Percentiles rank a stretch among this genome's conserved stretches.
These are phyloP conservation scores for Neodontobutis hainanensis DNA, from an alignment of 2,113 vertebrate genomes.

Conservation along the genomic window DNA sequence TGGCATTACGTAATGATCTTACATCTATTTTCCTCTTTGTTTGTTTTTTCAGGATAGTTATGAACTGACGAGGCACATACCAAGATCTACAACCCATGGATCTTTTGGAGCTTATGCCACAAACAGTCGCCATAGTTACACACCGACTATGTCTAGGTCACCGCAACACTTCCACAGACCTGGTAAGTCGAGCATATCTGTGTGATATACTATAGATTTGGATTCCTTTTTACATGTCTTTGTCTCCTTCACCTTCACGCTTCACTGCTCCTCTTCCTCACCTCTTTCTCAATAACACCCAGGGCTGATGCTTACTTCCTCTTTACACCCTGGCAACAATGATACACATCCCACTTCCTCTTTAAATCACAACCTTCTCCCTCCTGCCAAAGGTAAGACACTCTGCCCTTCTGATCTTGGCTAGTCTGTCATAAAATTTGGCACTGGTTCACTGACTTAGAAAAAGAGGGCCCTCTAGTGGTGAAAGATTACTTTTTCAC, in stretches of 20 bases:
- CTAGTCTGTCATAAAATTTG: not conserved
- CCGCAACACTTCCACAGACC: conserved; percentile 98
- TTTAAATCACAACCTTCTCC: conserved; percentile 85
- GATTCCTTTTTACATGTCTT: conserved; percentile 3
- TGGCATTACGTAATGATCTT: not conserved
- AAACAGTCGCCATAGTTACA: conserved; percentile 90
- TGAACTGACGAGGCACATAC: conserved; percentile 84
- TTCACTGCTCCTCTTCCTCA: conserved; percentile 49
- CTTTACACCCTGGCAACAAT: conserved; percentile 81
- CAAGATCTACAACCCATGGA: conserved; percentile 89
- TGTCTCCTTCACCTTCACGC: conserved; percentile 2
- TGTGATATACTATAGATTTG: not conserved
- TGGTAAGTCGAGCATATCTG: conserved; percentile 78
- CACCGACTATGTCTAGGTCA: conserved; percentile 88
- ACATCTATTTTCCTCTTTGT: not conserved
- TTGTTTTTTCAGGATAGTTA: conserved; percentile 81
- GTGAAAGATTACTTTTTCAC: conserved; percentile 39
- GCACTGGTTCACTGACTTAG: conserved; percentile 51
- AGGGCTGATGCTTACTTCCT: conserved; percentile 77
- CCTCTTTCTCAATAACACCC: conserved; percentile 80
- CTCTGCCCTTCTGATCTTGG: conserved; percentile 3
- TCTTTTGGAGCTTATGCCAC: conserved; percentile 82
- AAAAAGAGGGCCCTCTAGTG: conserved; percentile 90
- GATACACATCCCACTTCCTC: conserved; percentile 87
- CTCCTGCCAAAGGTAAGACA: conserved; percentile 87